Conservation (phyloP, 2,113 vertebrate species). For the Anhinga anhinga region DNA sequence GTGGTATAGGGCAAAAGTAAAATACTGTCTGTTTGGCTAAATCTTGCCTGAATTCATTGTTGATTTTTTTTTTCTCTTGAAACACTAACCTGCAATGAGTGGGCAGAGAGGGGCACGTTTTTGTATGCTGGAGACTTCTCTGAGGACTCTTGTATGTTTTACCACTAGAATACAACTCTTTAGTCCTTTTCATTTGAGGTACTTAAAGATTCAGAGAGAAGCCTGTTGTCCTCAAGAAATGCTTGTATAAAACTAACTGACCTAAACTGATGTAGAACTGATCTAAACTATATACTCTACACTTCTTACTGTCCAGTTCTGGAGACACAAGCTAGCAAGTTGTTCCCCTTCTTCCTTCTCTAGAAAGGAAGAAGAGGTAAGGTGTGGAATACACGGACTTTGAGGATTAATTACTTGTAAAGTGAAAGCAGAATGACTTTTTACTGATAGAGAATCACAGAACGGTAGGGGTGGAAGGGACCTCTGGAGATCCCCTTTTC, state of each 20-base stretch:
- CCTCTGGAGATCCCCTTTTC: too few species aligned
- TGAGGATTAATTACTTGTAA: neutral
- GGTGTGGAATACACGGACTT: fast-evolving
- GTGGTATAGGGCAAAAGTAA: neutral
- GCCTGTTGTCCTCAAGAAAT: neutral
- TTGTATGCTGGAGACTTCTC: neutral
- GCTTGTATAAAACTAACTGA: neutral
- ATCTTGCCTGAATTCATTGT: neutral
- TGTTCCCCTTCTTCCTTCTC: neutral
- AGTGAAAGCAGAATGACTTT: neutral
- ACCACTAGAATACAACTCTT: neutral
- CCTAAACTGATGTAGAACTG: neutral
- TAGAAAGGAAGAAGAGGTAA: neutral
- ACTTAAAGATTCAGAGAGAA: neutral
- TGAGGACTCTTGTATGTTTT: neutral
- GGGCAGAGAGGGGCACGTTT: neutral
- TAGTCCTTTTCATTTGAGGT: neutral
- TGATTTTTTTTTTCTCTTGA: neutral
- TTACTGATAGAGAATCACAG: neutral
- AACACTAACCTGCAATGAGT: neutral
- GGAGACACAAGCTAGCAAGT: neutral
- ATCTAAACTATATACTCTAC: neutral
- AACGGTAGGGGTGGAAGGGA: too few species aligned
- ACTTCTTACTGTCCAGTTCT: fast-evolving
- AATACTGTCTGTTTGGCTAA: neutral